Percentiles rank a stretch among this genome's conserved stretches.
Evolutionary conservation across 1,140 invertebrate species (phyloP).

Genomic region (Condylostylus longicornis): DNA sequence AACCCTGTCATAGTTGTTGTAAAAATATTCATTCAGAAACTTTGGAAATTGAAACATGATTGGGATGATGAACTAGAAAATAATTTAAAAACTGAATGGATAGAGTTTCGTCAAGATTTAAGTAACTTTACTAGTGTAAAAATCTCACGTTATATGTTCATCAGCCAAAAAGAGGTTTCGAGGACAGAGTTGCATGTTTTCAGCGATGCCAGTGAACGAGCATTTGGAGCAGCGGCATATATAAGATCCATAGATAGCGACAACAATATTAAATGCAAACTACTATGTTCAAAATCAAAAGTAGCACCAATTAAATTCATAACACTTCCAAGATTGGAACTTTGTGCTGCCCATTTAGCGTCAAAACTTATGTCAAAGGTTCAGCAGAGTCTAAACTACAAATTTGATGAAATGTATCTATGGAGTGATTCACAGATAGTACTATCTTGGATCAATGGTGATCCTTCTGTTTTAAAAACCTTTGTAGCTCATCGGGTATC

Average conservation of each 20-base stretch:
- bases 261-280: neutral
- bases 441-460: slow-evolving; percentile 21
- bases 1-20: slow-evolving; percentile 20
- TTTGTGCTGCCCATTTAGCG: slow-evolving; percentile 5
- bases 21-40: slow-evolving; percentile 29
- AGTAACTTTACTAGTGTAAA: slow-evolving; percentile 10
- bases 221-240: slow-evolving; percentile 24
- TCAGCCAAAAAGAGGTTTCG: neutral
- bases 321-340: slow-evolving; percentile 9
- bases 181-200: slow-evolving; percentile 16
- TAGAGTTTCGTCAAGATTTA: slow-evolving; percentile 10
- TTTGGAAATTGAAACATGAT: slow-evolving; percentile 19
- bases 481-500: slow-evolving; percentile 26
- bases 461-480: slow-evolving; percentile 15
- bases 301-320: slow-evolving; percentile 7
- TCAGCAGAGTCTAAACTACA: neutral
- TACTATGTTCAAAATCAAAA: slow-evolving; percentile 8
- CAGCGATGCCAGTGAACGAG: slow-evolving; percentile 21
- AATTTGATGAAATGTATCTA: too few relatives aligned
- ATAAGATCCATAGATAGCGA: slow-evolving; percentile 9
- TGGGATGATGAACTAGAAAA: slow-evolving; percentile 20
- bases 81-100: slow-evolving; percentile 11
- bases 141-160: neutral
- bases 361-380: slow-evolving; percentile 1
- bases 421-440: slow-evolving; percentile 22